Base-by-base conservation (phyloP, 2,797 vertebrate genomes). In the Amblyopsis hoosieri region DNA sequence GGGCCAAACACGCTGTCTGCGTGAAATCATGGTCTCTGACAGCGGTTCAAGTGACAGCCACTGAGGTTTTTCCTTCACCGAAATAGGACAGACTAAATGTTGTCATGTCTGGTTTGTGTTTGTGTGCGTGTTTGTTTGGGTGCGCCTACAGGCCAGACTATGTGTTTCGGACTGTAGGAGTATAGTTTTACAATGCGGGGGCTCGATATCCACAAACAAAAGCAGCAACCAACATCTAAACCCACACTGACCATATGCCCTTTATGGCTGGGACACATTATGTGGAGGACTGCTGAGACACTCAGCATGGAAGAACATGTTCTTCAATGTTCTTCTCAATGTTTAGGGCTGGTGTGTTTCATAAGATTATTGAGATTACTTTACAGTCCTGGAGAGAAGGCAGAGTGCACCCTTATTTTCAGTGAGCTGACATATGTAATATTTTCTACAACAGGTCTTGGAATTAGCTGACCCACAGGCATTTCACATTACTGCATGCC, bases 161-260 rank as follows among this genome's bases (percentile, higher is more conserved):
- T 54, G 45, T 63, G 3, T 23, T 17, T 68, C 2, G 9, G 58
- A 62, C 15, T 13, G 53, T 1, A 13, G 45, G 81, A 82, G 81
- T 71, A 68, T 65, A 80, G 72, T 74, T 62, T 80, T 67, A 74
- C 62, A 74, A 61, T 45, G 71, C 53, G 64, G 72, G 46, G 9
- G 73, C 77, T 80, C 12, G 59, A 42, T 60, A 67, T 79, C 82
- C 79, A 78, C 71, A 69, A 71, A 66, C 50, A 62, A 75, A 85
- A 85, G 82, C 76, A 83, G 80, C 82, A 73, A 81, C 85, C 82
- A 82, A 80, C 78, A 79, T 70, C 67, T 78, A 57, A 57, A 67
- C 66, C 72, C 72, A 29, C 76, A 74, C 76, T 57, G 56, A 47
- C 47, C 71, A 57, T 12, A 69, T 42, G 7, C 37, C 7, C 37